Percentiles rank a stretch among this genome's conserved stretches.
Conservation (phyloP, 2,888 invertebrate species). For the Chaitophorus viminalis region DNA sequence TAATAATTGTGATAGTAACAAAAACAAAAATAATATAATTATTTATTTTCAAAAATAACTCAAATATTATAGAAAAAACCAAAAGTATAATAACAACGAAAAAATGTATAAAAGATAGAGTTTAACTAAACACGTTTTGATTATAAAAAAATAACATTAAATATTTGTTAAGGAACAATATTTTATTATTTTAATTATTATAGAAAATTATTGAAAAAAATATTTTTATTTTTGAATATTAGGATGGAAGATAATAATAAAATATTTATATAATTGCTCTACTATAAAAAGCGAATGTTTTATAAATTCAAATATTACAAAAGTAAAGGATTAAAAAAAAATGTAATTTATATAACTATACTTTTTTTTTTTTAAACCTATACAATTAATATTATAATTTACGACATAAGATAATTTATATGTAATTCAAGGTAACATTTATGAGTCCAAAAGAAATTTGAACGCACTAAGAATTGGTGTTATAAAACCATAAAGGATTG, state of each 20-base stretch:
- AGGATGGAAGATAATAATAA: no score
- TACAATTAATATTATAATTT: not conserved
- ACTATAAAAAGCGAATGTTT: not conserved
- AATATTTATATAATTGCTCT: not conserved
- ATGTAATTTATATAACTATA: not conserved
- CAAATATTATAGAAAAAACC: not conserved
- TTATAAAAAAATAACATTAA: not conserved
- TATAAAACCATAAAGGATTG: slow-evolving; percentile 47
- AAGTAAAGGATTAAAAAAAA: not conserved
- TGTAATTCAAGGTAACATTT: not conserved
- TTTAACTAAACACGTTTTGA: not conserved
- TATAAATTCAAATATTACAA: not conserved
- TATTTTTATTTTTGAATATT: no score
- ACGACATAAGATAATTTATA: not conserved
- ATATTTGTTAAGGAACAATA: not conserved
- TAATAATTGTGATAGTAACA: slow-evolving; percentile 16
- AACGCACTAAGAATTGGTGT: slow-evolving; percentile 12
- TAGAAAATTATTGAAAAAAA: not conserved
- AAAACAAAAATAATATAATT: no score
- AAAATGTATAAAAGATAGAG: not conserved
- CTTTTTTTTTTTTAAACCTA: not conserved
- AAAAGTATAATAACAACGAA: not conserved
- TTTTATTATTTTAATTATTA: not conserved
- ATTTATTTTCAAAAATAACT: no score
- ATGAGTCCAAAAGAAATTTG: not conserved